These are phyloP conservation scores for Sycophila texana DNA, from an alignment of 2,888 invertebrate species.

Conservation along the genomic window DNA sequence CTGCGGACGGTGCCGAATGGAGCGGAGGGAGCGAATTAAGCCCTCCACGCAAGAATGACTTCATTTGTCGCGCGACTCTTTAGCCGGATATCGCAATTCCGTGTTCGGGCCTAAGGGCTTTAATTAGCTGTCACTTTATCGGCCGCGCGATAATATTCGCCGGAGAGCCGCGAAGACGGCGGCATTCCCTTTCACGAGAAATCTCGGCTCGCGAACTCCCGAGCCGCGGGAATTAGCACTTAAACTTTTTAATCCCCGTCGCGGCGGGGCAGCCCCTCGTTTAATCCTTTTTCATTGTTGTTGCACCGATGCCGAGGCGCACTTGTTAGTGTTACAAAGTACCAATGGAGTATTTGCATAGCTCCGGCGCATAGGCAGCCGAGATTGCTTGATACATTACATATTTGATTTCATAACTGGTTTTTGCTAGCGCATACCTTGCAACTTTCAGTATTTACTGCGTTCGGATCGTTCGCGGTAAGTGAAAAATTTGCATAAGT, in stretches of 20 bases:
- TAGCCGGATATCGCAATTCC: constrained; percentile 34
- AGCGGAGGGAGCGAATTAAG: constrained; percentile 21
- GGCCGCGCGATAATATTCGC: constrained; percentile 16
- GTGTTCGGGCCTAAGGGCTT: constrained; percentile 1
- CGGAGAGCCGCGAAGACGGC: not conserved
- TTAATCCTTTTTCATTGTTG: not conserved
- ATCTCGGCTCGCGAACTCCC: constrained; percentile 18
- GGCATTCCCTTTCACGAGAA: constrained; percentile 16
- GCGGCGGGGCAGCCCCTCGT: not conserved
- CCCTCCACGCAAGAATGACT: constrained; percentile 24
- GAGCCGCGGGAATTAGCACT: constrained; percentile 22
- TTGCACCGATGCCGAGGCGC: too few relatives aligned
- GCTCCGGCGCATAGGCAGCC: too few relatives aligned
- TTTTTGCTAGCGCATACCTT: too few relatives aligned
- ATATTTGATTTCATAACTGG: too few relatives aligned
- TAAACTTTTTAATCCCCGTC: constrained; percentile 19
- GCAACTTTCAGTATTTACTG: too few relatives aligned
- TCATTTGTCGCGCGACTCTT: constrained; percentile 41
- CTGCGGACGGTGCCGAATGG: constrained; percentile 5
- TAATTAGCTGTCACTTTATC: constrained; percentile 41
- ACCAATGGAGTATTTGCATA: too few relatives aligned
- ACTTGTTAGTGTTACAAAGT: too few relatives aligned
- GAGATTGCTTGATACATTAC: too few relatives aligned
- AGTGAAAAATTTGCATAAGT: too few relatives aligned
- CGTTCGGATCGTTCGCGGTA: too few relatives aligned